Conservation (phyloP, 1,140 invertebrate species). For the Drosophila sucinea region DNA sequence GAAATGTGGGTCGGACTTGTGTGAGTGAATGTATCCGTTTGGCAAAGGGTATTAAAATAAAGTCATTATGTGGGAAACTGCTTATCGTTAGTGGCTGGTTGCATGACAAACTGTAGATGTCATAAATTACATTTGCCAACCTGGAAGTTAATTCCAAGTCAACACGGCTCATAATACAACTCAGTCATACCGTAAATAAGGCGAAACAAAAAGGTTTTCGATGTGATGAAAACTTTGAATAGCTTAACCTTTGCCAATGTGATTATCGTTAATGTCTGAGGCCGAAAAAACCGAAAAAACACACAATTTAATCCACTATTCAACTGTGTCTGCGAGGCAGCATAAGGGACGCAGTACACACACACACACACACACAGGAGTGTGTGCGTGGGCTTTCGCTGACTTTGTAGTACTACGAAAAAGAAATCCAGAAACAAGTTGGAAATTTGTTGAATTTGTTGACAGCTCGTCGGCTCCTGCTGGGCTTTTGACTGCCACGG, state of each 20-base stretch:
- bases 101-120: constrained; percentile 55
- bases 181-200: constrained; percentile 9
- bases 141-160: constrained; percentile 19
- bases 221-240: constrained; percentile 39
- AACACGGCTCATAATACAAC: constrained; percentile 35
- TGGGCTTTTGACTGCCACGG: constrained; percentile 14
- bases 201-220: constrained; percentile 25
- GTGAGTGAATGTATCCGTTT: neutral
- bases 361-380: too few relatives aligned
- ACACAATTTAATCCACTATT: constrained; percentile 26
- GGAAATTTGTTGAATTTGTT: constrained; percentile 53
- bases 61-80: constrained; percentile 58
- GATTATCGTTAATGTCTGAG: neutral
- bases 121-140: constrained; percentile 38
- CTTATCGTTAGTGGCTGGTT: constrained; percentile 46
- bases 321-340: neutral
- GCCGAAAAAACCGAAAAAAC: neutral
- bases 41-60: constrained; percentile 38
- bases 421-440: constrained; percentile 59
- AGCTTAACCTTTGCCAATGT: neutral
- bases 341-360: too few relatives aligned
- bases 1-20: neutral
- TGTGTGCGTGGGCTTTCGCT: constrained; percentile 27
- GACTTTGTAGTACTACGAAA: constrained; percentile 31
- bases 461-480: constrained; percentile 59